A percentile compares a stretch with the other conserved stretches of the same genome.
Conservation (phyloP, 2,797 vertebrate species). For the Enteromius trimaculatus region DNA sequence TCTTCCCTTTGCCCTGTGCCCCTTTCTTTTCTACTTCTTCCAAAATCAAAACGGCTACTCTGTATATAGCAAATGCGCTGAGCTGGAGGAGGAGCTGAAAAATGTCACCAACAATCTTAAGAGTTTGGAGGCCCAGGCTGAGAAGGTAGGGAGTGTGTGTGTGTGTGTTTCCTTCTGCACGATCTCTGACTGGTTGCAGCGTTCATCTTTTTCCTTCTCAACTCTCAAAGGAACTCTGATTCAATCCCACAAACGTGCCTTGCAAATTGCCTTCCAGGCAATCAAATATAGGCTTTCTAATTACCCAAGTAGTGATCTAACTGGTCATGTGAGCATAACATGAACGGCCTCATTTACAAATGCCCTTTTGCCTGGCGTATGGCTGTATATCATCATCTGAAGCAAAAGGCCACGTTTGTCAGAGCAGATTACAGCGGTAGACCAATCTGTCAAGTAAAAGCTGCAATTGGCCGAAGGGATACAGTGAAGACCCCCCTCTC, state of each 20-base stretch:
- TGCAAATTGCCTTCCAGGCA: conserved; percentile 15
- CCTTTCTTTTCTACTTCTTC: conserved; percentile 45
- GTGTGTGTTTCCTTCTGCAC: conserved; percentile 28
- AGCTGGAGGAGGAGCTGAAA: conserved; percentile 99
- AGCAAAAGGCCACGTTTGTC: conserved; percentile 54
- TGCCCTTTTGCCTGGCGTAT: conserved; percentile 46
- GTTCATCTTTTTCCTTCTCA: neutral
- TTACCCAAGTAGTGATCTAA: neutral
- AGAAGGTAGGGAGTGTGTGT: conserved; percentile 82
- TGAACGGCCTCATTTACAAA: conserved; percentile 23
- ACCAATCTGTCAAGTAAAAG: conserved; percentile 13
- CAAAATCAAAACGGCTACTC: conserved; percentile 45
- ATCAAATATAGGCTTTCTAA: conserved; percentile 1
- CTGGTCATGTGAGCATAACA: conserved; percentile 41
- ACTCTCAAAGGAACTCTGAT: neutral
- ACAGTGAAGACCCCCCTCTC: neutral
- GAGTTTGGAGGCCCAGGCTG: conserved; percentile 93
- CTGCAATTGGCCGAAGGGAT: conserved; percentile 16
- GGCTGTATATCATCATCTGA: conserved; percentile 29
- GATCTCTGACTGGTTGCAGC: conserved; percentile 24
- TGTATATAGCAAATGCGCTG: conserved; percentile 92
- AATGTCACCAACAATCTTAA: conserved; percentile 96
- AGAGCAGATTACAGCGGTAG: conserved; percentile 23
- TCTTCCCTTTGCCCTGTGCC: neutral
- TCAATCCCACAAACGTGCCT: conserved; percentile 20